Evolutionary conservation across 2,797 vertebrate species (phyloP), one percentile per base, ranked within the genome.

Genomic region (Gallinago nigripennis): DNA sequence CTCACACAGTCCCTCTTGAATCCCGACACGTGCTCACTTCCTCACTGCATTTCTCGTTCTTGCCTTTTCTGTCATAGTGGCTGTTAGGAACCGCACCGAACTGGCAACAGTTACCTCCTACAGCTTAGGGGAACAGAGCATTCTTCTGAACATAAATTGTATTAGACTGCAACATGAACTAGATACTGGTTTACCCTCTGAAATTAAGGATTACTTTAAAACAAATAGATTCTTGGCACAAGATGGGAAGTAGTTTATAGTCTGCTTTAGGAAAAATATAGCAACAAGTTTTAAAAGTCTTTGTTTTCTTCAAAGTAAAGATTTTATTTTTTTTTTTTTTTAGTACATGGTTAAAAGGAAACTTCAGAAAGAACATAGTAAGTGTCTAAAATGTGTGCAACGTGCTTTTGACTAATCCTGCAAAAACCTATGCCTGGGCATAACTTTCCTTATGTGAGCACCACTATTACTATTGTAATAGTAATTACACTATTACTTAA

Each of bases 1-100:
- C 16, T 41, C 30, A 0, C 10, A 2, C 82, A 56, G 87, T 51
- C 46, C 61, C 41, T 64, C 25, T 48, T 66, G 69, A 77, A 82
- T 66, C 82, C 35, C 3, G 4, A 54, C 69, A 82, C 3, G 8
- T 93, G 73, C 73, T 94, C 68, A 12, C 51, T 86, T 79, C 58
- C 68, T 96, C 39, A 35, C 65, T 69, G 54, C 50, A 4, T 92
- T 77, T 95, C 91, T 95, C 50, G 4, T 94, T 95, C 93, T 92
- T 92, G 63, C 81, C 71, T 96, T 94, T 95, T 88, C 82, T 90
- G 63, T 91, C 92, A 46, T 72, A 82, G 88, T 48, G 63, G 24
- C 58, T 89, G n/a, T 58, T 58, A 82, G 83, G 66, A 92, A 13
- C 82, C 88, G 73, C 86, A 88, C 68, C 78, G 86, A 71, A 80